These are phyloP conservation scores for Phenganax subtilis DNA, from an alignment of 92 coral and sea anemone species.

Conservation along the genomic window DNA sequence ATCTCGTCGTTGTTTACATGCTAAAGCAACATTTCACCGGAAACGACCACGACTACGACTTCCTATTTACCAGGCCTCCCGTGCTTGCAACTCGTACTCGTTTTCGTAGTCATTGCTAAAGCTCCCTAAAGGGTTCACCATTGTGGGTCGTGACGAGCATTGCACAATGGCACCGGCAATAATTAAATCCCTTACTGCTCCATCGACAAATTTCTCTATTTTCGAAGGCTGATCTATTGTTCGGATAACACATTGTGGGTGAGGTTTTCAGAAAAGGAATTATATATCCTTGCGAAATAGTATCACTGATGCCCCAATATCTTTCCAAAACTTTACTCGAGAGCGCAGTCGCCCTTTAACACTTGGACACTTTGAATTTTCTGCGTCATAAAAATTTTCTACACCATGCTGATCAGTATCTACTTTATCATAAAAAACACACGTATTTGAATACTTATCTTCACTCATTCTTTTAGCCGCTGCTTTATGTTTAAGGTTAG, in stretches of 20 bases:
- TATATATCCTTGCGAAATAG: conserved; percentile 44
- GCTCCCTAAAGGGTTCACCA: conserved; percentile 36
- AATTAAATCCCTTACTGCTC: conserved; percentile 43
- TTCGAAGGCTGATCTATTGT: conserved; percentile 49
- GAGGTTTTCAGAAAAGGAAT: conserved; percentile 51
- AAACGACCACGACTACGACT: no score
- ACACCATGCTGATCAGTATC: not conserved
- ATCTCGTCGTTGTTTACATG: no score
- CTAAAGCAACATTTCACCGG: no score
- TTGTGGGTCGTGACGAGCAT: conserved; percentile 38
- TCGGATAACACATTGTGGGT: conserved; percentile 21
- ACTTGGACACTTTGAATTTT: not conserved
- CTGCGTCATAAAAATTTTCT: not conserved
- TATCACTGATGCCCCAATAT: conserved; percentile 40
- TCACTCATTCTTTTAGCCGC: not conserved
- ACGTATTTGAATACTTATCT: conserved; percentile 15
- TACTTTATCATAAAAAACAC: not conserved
- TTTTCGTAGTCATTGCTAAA: no score
- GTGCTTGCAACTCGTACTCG: no score
- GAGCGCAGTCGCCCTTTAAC: conserved; percentile 18
- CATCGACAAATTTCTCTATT: conserved; percentile 38
- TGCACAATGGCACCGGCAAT: conserved; percentile 37
- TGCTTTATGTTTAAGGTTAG: not conserved
- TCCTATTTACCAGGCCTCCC: no score
- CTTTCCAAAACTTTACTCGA: conserved; percentile 38